Evolutionary conservation across 2,888 invertebrate genomes (phyloP).

Genomic region (Neelides folsomi): DNA sequence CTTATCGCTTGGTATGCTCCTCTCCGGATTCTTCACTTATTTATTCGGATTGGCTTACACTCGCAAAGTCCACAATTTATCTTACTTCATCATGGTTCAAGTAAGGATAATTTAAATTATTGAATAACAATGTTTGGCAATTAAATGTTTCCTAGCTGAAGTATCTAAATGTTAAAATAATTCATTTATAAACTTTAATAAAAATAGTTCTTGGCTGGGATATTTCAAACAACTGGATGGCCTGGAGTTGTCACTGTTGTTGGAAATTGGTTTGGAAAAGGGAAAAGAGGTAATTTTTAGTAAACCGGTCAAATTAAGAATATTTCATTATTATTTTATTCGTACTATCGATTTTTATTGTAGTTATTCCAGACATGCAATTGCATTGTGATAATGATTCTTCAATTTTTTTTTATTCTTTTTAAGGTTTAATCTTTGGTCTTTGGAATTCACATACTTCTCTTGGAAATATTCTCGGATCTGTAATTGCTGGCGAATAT

Average conservation of each 20-base stretch:
- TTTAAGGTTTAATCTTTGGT: slow-evolving; percentile 66
- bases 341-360: too few relatives aligned
- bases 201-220: slow-evolving; percentile 58
- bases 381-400: too few relatives aligned
- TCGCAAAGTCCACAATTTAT: slow-evolving; percentile 63
- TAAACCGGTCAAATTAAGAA: not conserved
- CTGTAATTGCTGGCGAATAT: slow-evolving; percentile 72
- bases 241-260: slow-evolving; percentile 86
- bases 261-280: slow-evolving; percentile 93
- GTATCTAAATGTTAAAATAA: too few relatives aligned
- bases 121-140: too few relatives aligned
- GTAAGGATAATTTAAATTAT: slow-evolving; percentile 39
- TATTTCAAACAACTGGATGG: slow-evolving; percentile 90
- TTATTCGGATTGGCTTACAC: slow-evolving; percentile 75
- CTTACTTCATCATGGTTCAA: slow-evolving; percentile 74
- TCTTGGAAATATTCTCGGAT: slow-evolving; percentile 84
- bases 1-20: slow-evolving; percentile 76
- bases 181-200: not conserved
- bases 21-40: slow-evolving; percentile 72
- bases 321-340: too few relatives aligned
- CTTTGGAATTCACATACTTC: slow-evolving; percentile 96
- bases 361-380: too few relatives aligned
- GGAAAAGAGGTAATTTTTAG: slow-evolving; percentile 53
- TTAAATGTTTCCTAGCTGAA: too few relatives aligned
- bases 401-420: slow-evolving; percentile 1